phyloP scores from a whole-genome alignment of 2,113 vertebrate genomes.

The Falco punctatus region DNA sequence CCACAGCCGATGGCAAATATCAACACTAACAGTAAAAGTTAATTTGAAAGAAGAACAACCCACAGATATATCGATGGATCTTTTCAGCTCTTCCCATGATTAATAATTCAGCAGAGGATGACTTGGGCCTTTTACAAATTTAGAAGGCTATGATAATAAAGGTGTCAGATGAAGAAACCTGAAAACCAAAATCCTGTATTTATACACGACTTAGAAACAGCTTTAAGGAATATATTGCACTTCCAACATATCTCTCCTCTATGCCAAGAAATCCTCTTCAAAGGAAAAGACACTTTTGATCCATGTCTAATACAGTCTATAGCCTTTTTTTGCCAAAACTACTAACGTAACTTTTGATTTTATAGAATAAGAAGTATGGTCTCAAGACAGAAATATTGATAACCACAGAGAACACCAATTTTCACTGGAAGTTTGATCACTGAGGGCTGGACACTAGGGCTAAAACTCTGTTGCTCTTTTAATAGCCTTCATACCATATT shows the following conservation, averaged over 20 bases:
- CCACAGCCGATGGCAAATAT: background rate
- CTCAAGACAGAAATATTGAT: background rate
- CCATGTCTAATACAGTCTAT: background rate
- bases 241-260: background rate
- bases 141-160: background rate
- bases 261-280: background rate
- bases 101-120: slow-evolving; percentile 1
- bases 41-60: background rate
- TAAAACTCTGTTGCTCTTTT: background rate
- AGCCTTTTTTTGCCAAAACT: background rate
- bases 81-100: background rate
- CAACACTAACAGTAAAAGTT: background rate
- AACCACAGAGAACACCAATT: background rate
- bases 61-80: background rate
- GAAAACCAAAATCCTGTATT: background rate
- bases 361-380: background rate
- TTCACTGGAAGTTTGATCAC: background rate
- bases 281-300: background rate
- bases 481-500: background rate
- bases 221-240: background rate
- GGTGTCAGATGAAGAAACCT: background rate
- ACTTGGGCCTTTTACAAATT: background rate
- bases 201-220: background rate
- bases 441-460: background rate
- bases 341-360: background rate